These are phyloP conservation scores for Oxytorus armatus DNA, from an alignment of 2,888 invertebrate species.

Conservation along the genomic window DNA sequence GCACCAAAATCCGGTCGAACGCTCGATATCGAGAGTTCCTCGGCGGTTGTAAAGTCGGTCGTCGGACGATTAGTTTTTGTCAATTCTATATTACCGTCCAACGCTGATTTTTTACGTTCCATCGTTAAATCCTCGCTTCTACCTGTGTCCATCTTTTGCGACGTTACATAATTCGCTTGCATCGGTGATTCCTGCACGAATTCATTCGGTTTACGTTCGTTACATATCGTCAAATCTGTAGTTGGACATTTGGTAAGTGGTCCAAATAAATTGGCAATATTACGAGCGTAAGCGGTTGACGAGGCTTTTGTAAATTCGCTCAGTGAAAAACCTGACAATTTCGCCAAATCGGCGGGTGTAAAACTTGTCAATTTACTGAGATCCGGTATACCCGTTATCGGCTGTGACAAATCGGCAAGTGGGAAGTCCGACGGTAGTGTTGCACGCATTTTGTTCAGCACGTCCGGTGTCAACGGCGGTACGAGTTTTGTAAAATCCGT, in stretches of 20 bases:
- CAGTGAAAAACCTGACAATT: constrained; percentile 81
- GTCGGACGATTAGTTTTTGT: constrained; percentile 65
- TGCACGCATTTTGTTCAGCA: constrained; percentile 73
- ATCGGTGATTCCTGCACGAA: constrained; percentile 71
- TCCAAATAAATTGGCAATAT: constrained; percentile 82
- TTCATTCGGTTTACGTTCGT: constrained; percentile 66
- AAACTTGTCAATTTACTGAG: constrained; percentile 81
- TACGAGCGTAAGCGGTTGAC: constrained; percentile 80
- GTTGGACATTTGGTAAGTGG: constrained; percentile 78
- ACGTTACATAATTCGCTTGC: constrained; percentile 67
- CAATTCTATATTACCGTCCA: constrained; percentile 51
- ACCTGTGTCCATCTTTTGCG: constrained; percentile 38
- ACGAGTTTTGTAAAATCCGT: constrained; percentile 79
- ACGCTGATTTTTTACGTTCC: constrained; percentile 60
- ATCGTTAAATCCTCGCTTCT: constrained; percentile 64
- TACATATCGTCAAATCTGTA: constrained; percentile 72
- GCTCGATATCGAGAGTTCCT: constrained; percentile 79
- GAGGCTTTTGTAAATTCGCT: constrained; percentile 81
- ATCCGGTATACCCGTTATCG: constrained; percentile 81
- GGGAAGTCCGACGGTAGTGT: constrained; percentile 78
- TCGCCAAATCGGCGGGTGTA: constrained; percentile 80
- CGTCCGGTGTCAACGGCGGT: constrained; percentile 74
- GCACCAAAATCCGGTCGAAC: constrained; percentile 76
- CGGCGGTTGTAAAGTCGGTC: constrained; percentile 71
- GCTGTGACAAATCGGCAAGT: constrained; percentile 80